A percentile compares a stretch with the other conserved stretches of the same genome.
phyloP scores from a whole-genome alignment of 2,888 invertebrate genomes.

The Agrochola macilenta region DNA sequence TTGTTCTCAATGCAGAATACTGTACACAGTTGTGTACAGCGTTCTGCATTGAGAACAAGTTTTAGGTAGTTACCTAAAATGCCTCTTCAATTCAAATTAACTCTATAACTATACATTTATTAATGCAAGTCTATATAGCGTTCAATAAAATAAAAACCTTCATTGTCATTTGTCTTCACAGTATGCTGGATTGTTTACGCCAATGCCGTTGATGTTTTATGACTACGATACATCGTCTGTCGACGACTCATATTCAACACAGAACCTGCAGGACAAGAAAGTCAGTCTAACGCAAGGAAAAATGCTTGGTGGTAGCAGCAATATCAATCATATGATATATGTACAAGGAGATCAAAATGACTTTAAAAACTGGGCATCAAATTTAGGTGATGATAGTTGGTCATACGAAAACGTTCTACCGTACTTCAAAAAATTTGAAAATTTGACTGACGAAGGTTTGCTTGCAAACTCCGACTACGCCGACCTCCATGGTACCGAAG shows the following conservation, averaged over 20 bases:
- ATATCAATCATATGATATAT: slow-evolving; percentile 68
- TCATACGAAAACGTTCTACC: slow-evolving; percentile 63
- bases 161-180: slow-evolving; percentile 52
- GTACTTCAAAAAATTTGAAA: slow-evolving; percentile 74
- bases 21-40: too few relatives aligned
- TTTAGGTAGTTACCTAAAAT: neutral
- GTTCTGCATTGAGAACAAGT: too few relatives aligned
- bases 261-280: slow-evolving; percentile 49
- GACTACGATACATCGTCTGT: slow-evolving; percentile 70
- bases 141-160: too few relatives aligned
- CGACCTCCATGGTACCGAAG: slow-evolving; percentile 46
- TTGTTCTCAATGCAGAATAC: neutral
- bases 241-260: slow-evolving; percentile 66
- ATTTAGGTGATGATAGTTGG: slow-evolving; percentile 68
- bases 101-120: neutral
- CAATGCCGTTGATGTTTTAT: slow-evolving; percentile 54
- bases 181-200: slow-evolving; percentile 68
- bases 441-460: slow-evolving; percentile 63
- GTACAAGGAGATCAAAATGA: slow-evolving; percentile 68
- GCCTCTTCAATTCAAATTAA: neutral
- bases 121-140: too few relatives aligned
- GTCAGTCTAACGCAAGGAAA: slow-evolving; percentile 70
- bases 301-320: slow-evolving; percentile 76
- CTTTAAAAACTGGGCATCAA: slow-evolving; percentile 69
- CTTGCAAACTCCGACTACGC: slow-evolving; percentile 7